Evolutionary conservation across 2,888 invertebrate species (phyloP), one percentile per base, ranked within the genome.

Genomic region (Caenorhabditis afra): DNA sequence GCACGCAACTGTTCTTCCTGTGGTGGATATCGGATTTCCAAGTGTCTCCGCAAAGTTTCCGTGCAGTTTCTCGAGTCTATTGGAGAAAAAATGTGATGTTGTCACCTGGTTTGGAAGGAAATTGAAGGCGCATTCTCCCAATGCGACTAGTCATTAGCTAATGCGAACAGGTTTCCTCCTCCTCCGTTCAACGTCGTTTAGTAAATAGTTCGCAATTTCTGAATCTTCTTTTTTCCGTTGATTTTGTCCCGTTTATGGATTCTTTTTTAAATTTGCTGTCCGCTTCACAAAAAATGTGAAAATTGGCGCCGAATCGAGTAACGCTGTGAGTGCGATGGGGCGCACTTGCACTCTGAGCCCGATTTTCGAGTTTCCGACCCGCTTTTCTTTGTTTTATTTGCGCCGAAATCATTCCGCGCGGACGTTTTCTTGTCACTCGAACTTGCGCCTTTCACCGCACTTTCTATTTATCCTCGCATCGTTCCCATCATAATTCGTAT

Each of bases 1-100:
- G 53, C 23, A n/a, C 8, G 23, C 50, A 16, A 14, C 20, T n/a
- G n/a, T n/a, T n/a, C n/a, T 29, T 29, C 29, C 29, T 29, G 29
- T 29, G 29, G 29, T 2, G 14, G 16, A 39, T 68, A 68, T 68
- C 59, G 59, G 59, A 61, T 68, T 68, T 53, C 68, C 44, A 68
- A 29, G 23, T 45, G 59, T 52, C 22, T 23, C 39, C 29, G 58
- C 14, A 37, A 49, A 39, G 22, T 49, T 68, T 68, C 45, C 59
- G 59, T 68, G 68, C 68, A 68, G 59, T 37, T 61, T 61, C 53
- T 37, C 35, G 35, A 59, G 53, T 52, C 44, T 53, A 12, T 18
- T 57, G 37, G 20, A 41, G n/a, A 41, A 55, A 3, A 22, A 12
- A 41, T 14, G 39, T 11, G 16, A 12, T 57, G 22, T 7, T 52